phyloP scores from a whole-genome alignment of 2,888 invertebrate species.

The Drosophila engyochracea region DNA sequence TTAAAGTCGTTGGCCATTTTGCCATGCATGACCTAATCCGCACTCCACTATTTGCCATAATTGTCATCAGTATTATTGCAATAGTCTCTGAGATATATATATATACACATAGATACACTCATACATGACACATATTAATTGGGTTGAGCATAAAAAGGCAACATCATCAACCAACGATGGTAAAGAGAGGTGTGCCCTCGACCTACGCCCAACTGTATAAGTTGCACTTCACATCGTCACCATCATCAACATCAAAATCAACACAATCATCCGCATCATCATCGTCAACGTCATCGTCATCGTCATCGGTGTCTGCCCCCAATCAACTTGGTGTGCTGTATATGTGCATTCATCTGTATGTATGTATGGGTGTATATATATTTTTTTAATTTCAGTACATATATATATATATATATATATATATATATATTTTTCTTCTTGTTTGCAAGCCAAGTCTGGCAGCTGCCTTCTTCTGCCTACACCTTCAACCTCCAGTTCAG shows the following conservation, averaged over 20 bases:
- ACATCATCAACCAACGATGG: conserved; percentile 6
- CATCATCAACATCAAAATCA: background rate
- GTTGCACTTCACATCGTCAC: conserved; percentile 16
- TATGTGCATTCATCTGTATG: background rate
- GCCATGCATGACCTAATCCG: conserved; percentile 66
- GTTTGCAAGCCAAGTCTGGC: conserved; percentile 6
- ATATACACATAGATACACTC: background rate
- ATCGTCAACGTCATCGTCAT: conserved; percentile 15
- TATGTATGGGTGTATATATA: background rate
- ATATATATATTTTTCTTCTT: conserved; percentile 1
- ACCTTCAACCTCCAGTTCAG: conserved; percentile 44
- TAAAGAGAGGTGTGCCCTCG: conserved; percentile 47
- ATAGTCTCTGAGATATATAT: background rate
- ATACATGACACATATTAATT: conserved; percentile 53
- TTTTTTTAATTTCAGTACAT: conserved; percentile 43
- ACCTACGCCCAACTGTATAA: conserved; percentile 54
- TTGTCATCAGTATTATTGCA: conserved; percentile 55
- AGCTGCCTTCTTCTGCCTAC: conserved; percentile 35
- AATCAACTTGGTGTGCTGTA: conserved; percentile 37
- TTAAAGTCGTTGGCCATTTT: conserved; percentile 53
- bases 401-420: conserved; percentile 4
- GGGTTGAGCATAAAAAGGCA: conserved; percentile 30
- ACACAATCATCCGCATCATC: conserved; percentile 12
- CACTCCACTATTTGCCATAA: conserved; percentile 56
- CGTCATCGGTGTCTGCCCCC: conserved; percentile 44